These are phyloP conservation scores for Drosophila persimilis DNA, from an alignment of 1,140 invertebrate genomes.

Conservation along the genomic window DNA sequence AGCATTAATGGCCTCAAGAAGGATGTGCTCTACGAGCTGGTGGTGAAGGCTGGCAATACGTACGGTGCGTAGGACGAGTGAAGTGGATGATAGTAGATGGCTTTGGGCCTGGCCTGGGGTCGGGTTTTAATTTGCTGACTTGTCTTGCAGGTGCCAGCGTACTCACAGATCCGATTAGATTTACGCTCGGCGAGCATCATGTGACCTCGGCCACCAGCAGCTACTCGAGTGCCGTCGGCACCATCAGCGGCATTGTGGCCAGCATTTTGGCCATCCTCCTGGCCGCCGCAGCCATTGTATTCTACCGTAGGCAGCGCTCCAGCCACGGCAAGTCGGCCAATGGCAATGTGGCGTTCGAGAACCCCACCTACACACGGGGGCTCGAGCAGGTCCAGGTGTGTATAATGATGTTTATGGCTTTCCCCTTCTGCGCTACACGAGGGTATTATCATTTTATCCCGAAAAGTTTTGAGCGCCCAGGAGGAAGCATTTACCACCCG, in stretches of 20 bases:
- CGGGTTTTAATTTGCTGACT: constrained; percentile 64
- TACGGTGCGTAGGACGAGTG: constrained; percentile 83
- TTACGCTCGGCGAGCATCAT: constrained; percentile 89
- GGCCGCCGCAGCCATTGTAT: constrained; percentile 86
- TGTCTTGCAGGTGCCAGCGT: constrained; percentile 87
- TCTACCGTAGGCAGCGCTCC: constrained; percentile 87
- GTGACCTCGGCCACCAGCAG: constrained; percentile 85
- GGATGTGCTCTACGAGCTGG: constrained; percentile 89
- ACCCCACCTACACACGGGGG: constrained; percentile 92
- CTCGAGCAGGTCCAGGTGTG: constrained; percentile 88
- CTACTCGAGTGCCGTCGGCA: constrained; percentile 85
- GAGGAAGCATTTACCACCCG: no score
- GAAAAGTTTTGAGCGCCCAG: no score
- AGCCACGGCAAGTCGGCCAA: constrained; percentile 84
- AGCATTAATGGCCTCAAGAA: constrained; percentile 88
- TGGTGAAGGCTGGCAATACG: constrained; percentile 91
- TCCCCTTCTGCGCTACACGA: neutral
- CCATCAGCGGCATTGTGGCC: constrained; percentile 87
- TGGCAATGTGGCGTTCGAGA: constrained; percentile 91
- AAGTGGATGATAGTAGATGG: constrained; percentile 1
- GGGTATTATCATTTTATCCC: no score
- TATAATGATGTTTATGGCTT: constrained; percentile 42
- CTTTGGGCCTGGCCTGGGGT: neutral
- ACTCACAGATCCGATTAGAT: constrained; percentile 88
- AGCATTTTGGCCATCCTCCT: constrained; percentile 87